Base-by-base conservation (phyloP, 1,140 invertebrate species). In the Halesus radiatus region DNA sequence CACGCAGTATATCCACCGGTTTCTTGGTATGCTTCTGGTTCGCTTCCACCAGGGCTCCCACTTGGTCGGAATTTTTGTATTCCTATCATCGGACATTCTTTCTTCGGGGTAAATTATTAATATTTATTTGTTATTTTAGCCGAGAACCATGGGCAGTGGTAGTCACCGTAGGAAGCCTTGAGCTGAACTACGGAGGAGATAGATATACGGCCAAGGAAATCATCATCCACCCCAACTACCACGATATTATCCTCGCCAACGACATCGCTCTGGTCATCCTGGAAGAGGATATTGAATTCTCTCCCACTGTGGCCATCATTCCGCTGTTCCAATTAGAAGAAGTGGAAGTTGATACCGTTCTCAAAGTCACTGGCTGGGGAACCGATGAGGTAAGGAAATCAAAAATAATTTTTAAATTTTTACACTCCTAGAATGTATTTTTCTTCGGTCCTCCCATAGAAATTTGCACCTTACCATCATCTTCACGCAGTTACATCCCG, bases 291-390 rank as follows among this genome's bases (percentile, higher is more conserved):
- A 32, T 75, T 8, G 16, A 0, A n/a, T 18, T 75, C 0, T 56
- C 50, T 26, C 10, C 52, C 29, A 5, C 6, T 23, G 72, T 75
- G 5, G 26, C 52, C 52, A 32, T 29, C n/a, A 75, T 75, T 8
- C 52, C 26, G 7, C 16, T 45, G 37, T 75, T 54, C 22, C 72
- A 23, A 54, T 4, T 10, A 18, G n/a, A 29, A 13, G 53, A 16
- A 5, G 32, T 58, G 54, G 68, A 16, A 13, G 58, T 22, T 15
- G 70, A 60, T 20, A 18, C 62, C 6, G n/a, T 16, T 4, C 68
- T 78, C 1, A 78, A 26, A 15, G 18, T 81, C 3, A 79, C 22
- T 22, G 80, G 80, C 13, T 81, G 80, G 80, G 80, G 80, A 52
- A 68, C n/a, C 6, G 16, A 8, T 7, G 37, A 29, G 20, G 80